Evolutionary conservation across 2,888 invertebrate species (phyloP).

Genomic region (Mantis religiosa): DNA sequence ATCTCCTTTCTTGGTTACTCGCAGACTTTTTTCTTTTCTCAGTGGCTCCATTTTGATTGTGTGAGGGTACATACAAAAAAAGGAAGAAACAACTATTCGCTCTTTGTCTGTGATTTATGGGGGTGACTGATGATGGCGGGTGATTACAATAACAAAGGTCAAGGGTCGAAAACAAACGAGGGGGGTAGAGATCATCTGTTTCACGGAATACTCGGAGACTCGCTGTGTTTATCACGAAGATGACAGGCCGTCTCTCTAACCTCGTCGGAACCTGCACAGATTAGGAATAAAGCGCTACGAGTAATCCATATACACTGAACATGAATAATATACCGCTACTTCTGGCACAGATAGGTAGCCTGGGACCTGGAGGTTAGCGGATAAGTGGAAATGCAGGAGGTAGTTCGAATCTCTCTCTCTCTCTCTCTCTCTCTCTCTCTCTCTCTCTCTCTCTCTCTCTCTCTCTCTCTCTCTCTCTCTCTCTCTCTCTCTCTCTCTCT

Average conservation of each 20-base stretch:
- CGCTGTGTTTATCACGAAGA: neutral
- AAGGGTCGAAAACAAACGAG: neutral
- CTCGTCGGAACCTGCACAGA: neutral
- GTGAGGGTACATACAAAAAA: neutral
- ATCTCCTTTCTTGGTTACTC: neutral
- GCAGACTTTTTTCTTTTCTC: neutral
- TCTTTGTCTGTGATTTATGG: neutral
- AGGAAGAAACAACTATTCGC: neutral
- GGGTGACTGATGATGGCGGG: neutral
- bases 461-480: neutral
- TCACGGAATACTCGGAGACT: neutral
- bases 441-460: neutral
- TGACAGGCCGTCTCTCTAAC: neutral
- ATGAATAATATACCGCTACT: neutral
- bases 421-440: neutral
- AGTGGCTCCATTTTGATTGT: neutral
- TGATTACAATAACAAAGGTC: neutral
- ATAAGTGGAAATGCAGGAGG: neutral
- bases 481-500: neutral
- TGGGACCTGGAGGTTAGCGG: neutral
- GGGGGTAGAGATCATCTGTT: neutral
- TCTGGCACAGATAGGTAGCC: neutral
- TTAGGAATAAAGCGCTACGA: neutral
- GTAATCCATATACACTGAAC: neutral
- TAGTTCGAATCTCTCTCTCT: neutral